Evolutionary conservation across 23 tunicate species (phyloP).

Genomic region (Corella eumyota): DNA sequence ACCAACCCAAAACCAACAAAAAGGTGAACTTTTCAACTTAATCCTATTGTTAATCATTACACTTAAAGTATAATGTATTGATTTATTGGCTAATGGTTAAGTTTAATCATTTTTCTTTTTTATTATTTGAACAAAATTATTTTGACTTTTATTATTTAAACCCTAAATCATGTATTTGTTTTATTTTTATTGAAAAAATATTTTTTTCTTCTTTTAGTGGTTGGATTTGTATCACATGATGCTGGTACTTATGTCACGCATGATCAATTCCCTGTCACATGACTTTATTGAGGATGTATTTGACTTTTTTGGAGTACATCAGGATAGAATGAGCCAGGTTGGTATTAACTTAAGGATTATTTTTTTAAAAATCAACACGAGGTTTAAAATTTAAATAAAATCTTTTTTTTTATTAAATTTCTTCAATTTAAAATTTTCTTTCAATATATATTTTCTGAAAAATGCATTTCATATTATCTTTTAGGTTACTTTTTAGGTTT

Average conservation of each 20-base stretch:
- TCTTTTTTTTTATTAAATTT: no score
- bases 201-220: conserved; percentile 60
- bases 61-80: conserved; percentile 10
- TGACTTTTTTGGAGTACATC: conserved; percentile 84
- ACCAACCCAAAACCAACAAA: conserved; percentile 15
- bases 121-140: no score
- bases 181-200: not conserved
- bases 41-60: no score
- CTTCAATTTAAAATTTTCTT: no score
- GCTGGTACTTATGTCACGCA: conserved; percentile 28
- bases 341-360: not conserved
- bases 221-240: conserved; percentile 44
- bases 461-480: not conserved
- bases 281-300: conserved; percentile 65
- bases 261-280: conserved; percentile 51
- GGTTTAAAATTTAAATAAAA: no score
- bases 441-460: not conserved
- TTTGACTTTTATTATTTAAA: no score
- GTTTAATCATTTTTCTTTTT: no score
- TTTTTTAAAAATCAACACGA: no score
- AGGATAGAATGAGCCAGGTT: conserved; percentile 60
- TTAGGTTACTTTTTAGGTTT: not conserved
- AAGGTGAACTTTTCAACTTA: no score
- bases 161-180: no score
- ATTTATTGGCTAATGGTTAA: not conserved